phyloP scores from a whole-genome alignment of 1,140 invertebrate species.

The Drosophila cardini region DNA sequence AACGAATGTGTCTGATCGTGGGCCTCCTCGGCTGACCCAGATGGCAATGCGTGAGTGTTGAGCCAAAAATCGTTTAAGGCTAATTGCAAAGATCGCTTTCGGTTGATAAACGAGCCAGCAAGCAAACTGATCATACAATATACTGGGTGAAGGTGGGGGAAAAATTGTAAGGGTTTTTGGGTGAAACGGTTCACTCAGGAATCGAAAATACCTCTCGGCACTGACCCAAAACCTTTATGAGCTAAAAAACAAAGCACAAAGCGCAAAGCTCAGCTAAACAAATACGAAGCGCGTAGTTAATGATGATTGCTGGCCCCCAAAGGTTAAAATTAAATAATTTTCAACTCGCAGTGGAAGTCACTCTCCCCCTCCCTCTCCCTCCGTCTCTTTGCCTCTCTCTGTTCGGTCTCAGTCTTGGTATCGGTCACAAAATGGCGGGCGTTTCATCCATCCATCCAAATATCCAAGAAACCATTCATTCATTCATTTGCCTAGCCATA shows the following conservation, averaged over 20 bases:
- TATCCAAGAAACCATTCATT: slow-evolving; percentile 39
- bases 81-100: slow-evolving; percentile 82
- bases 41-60: slow-evolving; percentile 74
- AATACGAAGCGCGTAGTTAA: slow-evolving; percentile 74
- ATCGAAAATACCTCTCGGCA: slow-evolving; percentile 59
- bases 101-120: slow-evolving; percentile 66
- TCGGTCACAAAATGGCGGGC: slow-evolving; percentile 73
- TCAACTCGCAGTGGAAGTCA: slow-evolving; percentile 48
- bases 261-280: slow-evolving; percentile 57
- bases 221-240: slow-evolving; percentile 77
- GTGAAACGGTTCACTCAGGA: slow-evolving; percentile 57
- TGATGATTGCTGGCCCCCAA: slow-evolving; percentile 81
- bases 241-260: slow-evolving; percentile 3
- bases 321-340: slow-evolving; percentile 84
- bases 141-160: background rate
- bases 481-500: slow-evolving; percentile 63
- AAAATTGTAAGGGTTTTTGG: slow-evolving; percentile 16
- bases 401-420: slow-evolving; percentile 17
- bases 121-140: slow-evolving; percentile 5
- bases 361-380: background rate
- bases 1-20: background rate
- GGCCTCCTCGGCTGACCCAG: slow-evolving; percentile 45
- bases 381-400: background rate
- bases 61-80: slow-evolving; percentile 83
- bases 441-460: slow-evolving; percentile 62